Conservation (phyloP, 2,113 vertebrate species). For the Lophius piscatorius region DNA sequence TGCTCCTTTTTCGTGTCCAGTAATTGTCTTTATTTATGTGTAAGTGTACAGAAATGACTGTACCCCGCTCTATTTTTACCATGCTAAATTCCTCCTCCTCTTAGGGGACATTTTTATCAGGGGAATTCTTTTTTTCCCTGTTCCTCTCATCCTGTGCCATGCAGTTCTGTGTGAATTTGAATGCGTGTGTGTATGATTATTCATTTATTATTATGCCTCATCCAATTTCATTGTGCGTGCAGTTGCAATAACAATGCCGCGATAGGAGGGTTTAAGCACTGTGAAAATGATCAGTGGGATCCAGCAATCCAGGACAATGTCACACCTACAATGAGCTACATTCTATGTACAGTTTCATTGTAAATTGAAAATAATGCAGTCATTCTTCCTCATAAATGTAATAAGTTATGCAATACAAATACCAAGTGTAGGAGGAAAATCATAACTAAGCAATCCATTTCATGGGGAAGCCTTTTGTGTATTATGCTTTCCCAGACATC, state of each 20-base stretch:
- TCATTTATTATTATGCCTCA: constrained; percentile 14
- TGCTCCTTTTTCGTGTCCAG: too few relatives aligned
- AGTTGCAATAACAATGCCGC: constrained; percentile 21
- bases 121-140: constrained; percentile 43
- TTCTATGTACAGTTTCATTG: constrained; percentile 39
- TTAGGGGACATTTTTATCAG: constrained; percentile 35
- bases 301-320: constrained; percentile 35
- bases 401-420: constrained; percentile 21
- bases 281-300: constrained; percentile 20
- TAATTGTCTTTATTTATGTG: too few relatives aligned
- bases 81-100: constrained; percentile 20
- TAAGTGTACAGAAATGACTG: too few relatives aligned
- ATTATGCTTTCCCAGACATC: constrained; percentile 29
- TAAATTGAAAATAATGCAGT: constrained; percentile 53
- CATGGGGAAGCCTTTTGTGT: constrained; percentile 29
- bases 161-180: constrained; percentile 26
- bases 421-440: constrained; percentile 48
- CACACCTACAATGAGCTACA: constrained; percentile 28
- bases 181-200: neutral
- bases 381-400: constrained; percentile 59
- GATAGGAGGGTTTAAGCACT: constrained; percentile 16
- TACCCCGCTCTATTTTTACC: constrained; percentile 9
- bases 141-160: constrained; percentile 38
- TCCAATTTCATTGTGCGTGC: constrained; percentile 31
- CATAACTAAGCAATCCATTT: constrained; percentile 23